Evolutionary conservation across 2,113 vertebrate species (phyloP), one percentile per base, ranked within the genome.

Genomic region (Coturnix japonica): DNA sequence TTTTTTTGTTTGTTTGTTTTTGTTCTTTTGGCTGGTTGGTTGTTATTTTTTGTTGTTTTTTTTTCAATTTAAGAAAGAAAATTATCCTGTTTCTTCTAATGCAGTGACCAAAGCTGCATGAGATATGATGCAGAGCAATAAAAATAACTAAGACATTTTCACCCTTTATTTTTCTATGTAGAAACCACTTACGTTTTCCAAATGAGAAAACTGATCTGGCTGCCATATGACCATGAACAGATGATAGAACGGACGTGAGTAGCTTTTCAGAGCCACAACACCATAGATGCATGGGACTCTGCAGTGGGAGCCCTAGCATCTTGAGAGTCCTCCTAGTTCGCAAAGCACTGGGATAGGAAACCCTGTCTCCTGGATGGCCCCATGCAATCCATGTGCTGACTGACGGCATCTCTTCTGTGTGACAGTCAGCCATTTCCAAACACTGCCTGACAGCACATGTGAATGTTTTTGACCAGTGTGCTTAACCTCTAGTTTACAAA

Each of bases 251-350:
- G 18, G 46, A 77, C 4, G 7, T 1, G 17, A 11, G 47, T 31
- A 28, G 41, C 30, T 59, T 76, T 66, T 59, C 87, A 78, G 59
- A 75, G 17, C 21, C 9, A 26, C 1, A 0, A 19, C 31, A 57
- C 11, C 4, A 6, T 2, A 0, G 0, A 28, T 41, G 19, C 71
- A 41, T 1, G 0, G 30, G 57, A 5, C 0, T 0, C 20, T 59
- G 53, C 35, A 31, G 22, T 1, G 2, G 46, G 15, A 77, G 60
- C 17, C 19, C 6, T 4, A 41, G 64, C 0, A 4, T 22, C 33
- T 21, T 0, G 0, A 18, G 14, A 85, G 25, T 25, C 2, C 17
- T 83, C 6, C 18, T 2, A 8, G 64, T 69, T 77, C 28, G 10
- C 39, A 49, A 23, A 85, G 41, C 2, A 0, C 28, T 7, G 67